These are phyloP conservation scores for Formica selysi DNA, from an alignment of 1,140 invertebrate genomes.

Conservation along the genomic window DNA sequence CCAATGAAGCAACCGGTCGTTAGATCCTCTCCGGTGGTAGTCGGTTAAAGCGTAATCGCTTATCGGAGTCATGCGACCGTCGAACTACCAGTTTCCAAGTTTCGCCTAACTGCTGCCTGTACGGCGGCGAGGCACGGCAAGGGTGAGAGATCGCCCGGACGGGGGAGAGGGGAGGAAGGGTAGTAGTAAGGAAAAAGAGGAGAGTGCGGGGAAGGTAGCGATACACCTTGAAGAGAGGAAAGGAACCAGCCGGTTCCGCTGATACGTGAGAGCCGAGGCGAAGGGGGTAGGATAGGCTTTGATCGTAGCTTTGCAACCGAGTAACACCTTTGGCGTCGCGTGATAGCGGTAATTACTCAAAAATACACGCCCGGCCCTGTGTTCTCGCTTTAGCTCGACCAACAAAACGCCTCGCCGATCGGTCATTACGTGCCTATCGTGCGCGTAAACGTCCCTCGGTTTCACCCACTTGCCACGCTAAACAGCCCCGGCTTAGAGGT, in stretches of 20 bases:
- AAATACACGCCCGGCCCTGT: conserved; percentile 78
- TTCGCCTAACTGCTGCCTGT: conserved; percentile 79
- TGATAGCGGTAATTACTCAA: conserved; percentile 85
- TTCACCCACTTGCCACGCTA: conserved; percentile 75
- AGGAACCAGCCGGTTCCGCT: conserved; percentile 50
- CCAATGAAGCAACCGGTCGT: conserved; percentile 82
- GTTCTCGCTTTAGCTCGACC: conserved; percentile 82
- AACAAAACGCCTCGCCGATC: conserved; percentile 81
- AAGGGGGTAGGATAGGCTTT: conserved; percentile 6
- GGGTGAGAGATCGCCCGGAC: conserved; percentile 51
- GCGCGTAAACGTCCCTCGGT: conserved; percentile 82
- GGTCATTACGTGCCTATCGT: conserved; percentile 81
- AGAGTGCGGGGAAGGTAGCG: not conserved
- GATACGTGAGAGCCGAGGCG: conserved; percentile 27
- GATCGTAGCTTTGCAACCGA: conserved; percentile 69
- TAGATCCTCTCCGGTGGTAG: conserved; percentile 76
- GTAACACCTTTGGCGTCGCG: conserved; percentile 84
- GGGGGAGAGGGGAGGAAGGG: not conserved
- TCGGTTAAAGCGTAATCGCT: conserved; percentile 82
- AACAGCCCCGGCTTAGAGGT: conserved; percentile 57
- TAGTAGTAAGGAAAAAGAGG: not conserved
- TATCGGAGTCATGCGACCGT: conserved; percentile 82
- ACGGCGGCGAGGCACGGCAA: conserved; percentile 31
- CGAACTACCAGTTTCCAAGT: conserved; percentile 82
- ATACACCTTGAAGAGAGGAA: conserved; percentile 50